Evolutionary conservation across 2,888 invertebrate genomes (phyloP), one percentile per base, ranked within the genome.

Genomic region (Drosophila anomalata): DNA sequence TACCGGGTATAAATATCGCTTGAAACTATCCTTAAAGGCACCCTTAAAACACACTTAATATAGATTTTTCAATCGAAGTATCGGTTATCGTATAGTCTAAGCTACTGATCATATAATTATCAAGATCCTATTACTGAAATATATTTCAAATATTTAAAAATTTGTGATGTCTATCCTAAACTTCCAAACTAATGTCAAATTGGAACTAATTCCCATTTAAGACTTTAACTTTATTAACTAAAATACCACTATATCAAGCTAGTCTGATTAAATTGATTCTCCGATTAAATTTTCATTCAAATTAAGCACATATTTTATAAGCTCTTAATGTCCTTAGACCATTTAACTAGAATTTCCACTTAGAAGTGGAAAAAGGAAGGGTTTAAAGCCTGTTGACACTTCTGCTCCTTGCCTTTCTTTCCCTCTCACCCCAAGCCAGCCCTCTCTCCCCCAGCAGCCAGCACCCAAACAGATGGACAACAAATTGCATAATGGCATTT

Each of bases 401-500:
- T 36, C 6, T 7, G 7, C n/a, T n/a, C 36, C 36, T n/a, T n/a
- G 29, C 8, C 29, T 2, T 7, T 29, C 29, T 29, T 29, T 29
- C 9, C 29, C 8, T 9, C 29, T 29, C 14, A 14, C 14, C 14
- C 14, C 14, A 14, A 14, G 33, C 12, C 33, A 33, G 11, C 33
- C 52, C 61, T 46, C 52, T 14, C 8, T 17, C 24, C 11, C 12
- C 6, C 14, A 14, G 36, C 24, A 11, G 9, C 6, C 14, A 14
- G 36, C 36, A 36, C 36, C 36, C 36, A 36, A 36, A 36, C 46
- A 36, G 53, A 58, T 65, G 39, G 61, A 20, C 58, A 65, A 71
- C 80, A 86, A 77, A 75, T 79, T 76, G 83, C 83, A 77, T 88
- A 79, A 79, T 65, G 73, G 63, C 68, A 87, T 82, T 82, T 85